phyloP scores from a whole-genome alignment of 2,888 invertebrate species.

The Eupsilia transversa region DNA sequence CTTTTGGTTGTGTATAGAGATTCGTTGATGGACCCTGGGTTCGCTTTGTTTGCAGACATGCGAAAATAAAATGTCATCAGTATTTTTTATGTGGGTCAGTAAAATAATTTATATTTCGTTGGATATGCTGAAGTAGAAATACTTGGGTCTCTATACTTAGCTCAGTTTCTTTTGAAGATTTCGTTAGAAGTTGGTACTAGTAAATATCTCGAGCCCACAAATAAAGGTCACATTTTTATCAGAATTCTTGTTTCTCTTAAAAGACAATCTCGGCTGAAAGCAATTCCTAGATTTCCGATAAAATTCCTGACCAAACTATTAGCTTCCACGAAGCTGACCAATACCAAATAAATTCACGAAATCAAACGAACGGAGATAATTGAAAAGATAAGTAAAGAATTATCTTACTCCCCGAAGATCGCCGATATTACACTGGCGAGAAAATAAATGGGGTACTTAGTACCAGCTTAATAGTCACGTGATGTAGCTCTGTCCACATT shows the following conservation, averaged over 20 bases:
- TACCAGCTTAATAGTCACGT: conserved; percentile 64
- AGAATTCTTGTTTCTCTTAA: neutral
- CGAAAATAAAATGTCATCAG: conserved; percentile 45
- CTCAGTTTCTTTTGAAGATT: neutral
- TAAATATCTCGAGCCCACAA: neutral
- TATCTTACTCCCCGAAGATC: conserved; percentile 65
- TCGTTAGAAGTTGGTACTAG: neutral
- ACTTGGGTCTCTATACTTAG: neutral
- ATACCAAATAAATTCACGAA: conserved; percentile 71
- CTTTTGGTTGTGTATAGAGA: conserved; percentile 53
- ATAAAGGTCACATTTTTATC: neutral
- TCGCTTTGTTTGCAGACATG: conserved; percentile 50
- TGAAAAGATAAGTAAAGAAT: conserved; percentile 81
- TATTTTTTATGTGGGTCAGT: conserved; percentile 51
- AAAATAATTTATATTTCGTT: conserved; percentile 23
- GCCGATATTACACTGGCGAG: conserved; percentile 62
- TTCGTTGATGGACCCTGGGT: conserved; percentile 49
- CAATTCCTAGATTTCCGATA: conserved; percentile 9
- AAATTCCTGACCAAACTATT: conserved; percentile 38
- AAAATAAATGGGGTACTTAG: conserved; percentile 68
- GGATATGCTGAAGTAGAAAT: conserved; percentile 18
- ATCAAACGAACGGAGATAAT: conserved; percentile 78
- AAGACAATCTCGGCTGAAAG: neutral
- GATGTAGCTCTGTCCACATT: conserved; percentile 56
- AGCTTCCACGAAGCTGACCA: conserved; percentile 46